These are phyloP conservation scores for Luidia sarsii DNA, from an alignment of 53 echinoderm and acorn worm species.

Conservation along the genomic window DNA sequence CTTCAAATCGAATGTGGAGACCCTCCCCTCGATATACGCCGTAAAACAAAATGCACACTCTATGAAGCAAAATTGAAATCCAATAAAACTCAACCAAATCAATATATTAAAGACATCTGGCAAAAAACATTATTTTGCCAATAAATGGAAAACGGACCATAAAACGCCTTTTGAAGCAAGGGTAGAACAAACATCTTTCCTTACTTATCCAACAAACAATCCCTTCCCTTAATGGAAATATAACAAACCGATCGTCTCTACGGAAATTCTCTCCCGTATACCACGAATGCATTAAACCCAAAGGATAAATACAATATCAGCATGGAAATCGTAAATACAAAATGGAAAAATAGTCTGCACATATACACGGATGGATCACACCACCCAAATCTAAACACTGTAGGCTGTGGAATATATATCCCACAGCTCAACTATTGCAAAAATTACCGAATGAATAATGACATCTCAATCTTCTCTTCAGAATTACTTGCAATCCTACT, in stretches of 20 bases:
- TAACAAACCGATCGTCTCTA: not conserved
- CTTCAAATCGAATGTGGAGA: constrained; percentile 29
- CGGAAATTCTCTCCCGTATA: not conserved
- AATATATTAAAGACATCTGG: not conserved
- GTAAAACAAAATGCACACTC: not conserved
- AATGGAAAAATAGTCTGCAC: not conserved
- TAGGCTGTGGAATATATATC: not conserved
- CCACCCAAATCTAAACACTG: not conserved
- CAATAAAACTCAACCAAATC: not conserved
- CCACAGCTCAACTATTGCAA: constrained; percentile 15
- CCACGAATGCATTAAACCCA: not conserved
- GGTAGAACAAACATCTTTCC: not conserved
- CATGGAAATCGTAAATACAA: not conserved
- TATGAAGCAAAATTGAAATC: not conserved
- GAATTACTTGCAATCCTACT: constrained; percentile 13
- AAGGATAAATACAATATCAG: not conserved
- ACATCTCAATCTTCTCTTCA: constrained; percentile 18
- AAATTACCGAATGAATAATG: not conserved
- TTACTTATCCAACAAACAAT: not conserved
- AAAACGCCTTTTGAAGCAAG: constrained; percentile 3
- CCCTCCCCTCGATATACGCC: constrained; percentile 9
- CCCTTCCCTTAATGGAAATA: not conserved
- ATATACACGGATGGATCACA: constrained; percentile 1
- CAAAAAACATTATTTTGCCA: constrained; percentile 16
- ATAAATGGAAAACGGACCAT: not conserved